Evolutionary conservation across 2,797 vertebrate genomes (phyloP).

Genomic region (Sebastolobus alascanus): DNA sequence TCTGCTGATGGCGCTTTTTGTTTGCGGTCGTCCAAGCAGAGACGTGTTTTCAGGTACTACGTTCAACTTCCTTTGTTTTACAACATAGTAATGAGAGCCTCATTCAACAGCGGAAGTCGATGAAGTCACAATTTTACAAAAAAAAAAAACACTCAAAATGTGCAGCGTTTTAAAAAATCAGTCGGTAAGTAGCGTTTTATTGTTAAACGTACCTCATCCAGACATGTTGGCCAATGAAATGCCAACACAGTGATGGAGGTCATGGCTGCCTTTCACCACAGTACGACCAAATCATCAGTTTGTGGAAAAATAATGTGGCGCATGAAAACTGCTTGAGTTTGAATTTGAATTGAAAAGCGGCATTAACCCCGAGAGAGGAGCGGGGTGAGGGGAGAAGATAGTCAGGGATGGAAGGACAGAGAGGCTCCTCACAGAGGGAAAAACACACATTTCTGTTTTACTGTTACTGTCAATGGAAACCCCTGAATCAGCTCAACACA

Average conservation of each 20-base stretch:
- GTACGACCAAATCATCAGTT: slow-evolving; percentile 48
- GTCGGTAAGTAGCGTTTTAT: background rate
- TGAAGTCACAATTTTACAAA: background rate
- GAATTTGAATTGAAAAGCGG: slow-evolving; percentile 72
- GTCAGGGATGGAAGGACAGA: slow-evolving; percentile 66
- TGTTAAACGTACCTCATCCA: background rate
- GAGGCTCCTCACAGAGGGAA: slow-evolving; percentile 60
- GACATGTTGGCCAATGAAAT: slow-evolving; percentile 26
- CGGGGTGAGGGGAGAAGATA: slow-evolving; percentile 49
- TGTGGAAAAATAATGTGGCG: slow-evolving; percentile 48
- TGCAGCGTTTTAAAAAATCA: background rate
- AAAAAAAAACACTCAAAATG: background rate
- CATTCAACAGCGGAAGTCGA: slow-evolving; percentile 1
- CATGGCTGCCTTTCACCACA: slow-evolving; percentile 31
- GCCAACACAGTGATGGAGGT: slow-evolving; percentile 25
- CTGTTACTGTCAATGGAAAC: slow-evolving; percentile 76
- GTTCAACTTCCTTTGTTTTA: slow-evolving; percentile 18
- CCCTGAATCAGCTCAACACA: slow-evolving; percentile 79
- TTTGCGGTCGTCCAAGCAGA: slow-evolving; percentile 48
- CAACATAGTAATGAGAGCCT: background rate
- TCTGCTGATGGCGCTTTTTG: slow-evolving; percentile 36
- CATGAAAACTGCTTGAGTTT: slow-evolving; percentile 68
- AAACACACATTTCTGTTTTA: slow-evolving; percentile 79
- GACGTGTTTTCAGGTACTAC: slow-evolving; percentile 18
- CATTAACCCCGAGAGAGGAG: slow-evolving; percentile 68